A percentile compares a stretch with the other conserved stretches of the same genome.
phyloP scores from a whole-genome alignment of 2,888 invertebrate genomes.

The Pterostichus madidus region DNA sequence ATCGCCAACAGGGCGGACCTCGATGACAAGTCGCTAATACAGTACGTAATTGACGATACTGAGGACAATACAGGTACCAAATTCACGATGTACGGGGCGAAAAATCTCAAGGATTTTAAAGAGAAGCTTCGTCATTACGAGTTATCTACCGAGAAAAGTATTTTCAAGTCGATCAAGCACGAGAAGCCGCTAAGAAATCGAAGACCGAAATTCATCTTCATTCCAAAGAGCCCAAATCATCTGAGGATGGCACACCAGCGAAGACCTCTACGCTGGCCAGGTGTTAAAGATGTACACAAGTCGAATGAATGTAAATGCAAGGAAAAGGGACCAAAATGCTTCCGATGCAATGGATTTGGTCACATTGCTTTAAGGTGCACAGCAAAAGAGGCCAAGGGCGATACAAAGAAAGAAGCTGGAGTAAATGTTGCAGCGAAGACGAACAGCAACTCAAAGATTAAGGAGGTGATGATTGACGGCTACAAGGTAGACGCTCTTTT shows the following conservation, averaged over 20 bases:
- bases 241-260: not conserved
- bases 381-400: not conserved
- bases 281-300: constrained; percentile 58
- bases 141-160: not conserved
- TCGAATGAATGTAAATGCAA: constrained; percentile 63
- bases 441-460: constrained; percentile 28
- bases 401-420: not conserved
- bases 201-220: not conserved
- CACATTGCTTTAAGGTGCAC: constrained; percentile 14
- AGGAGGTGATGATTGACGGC: constrained; percentile 36
- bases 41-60: constrained; percentile 73
- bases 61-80: constrained; percentile 52
- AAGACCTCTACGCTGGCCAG: not conserved
- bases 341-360: not conserved
- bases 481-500: constrained; percentile 2
- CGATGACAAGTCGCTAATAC: constrained; percentile 71
- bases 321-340: constrained; percentile 68
- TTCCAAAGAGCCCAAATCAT: not conserved
- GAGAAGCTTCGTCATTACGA: constrained; percentile 39
- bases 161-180: constrained; percentile 4
- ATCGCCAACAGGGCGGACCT: constrained; percentile 71
- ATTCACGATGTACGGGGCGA: constrained; percentile 63
- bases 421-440: constrained; percentile 12
- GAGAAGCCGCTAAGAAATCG: not conserved
- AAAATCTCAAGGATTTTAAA: constrained; percentile 59